Conservation (phyloP, 2,113 vertebrate genomes). For the Pipra filicauda region DNA sequence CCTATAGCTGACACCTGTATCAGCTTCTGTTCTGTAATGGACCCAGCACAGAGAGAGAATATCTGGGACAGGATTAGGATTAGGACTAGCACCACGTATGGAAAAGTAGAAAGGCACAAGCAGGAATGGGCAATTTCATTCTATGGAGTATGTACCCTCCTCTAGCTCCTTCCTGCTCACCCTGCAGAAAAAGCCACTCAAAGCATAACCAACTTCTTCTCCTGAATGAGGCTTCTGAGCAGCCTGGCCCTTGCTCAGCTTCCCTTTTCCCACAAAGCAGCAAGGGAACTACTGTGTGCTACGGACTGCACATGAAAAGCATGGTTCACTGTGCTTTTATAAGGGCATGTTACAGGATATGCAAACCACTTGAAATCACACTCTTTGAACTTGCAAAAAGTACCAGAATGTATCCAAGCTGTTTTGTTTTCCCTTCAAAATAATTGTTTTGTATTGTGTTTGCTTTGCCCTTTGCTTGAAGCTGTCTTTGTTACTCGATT, state of each 20-base stretch:
- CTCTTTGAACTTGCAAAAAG: background rate
- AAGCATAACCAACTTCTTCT: background rate
- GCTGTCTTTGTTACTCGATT: background rate
- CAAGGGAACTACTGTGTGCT: background rate
- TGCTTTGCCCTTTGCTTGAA: background rate
- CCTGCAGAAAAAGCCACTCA: background rate
- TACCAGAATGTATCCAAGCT: background rate
- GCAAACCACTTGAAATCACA: background rate
- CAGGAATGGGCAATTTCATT: background rate
- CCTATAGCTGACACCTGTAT: background rate
- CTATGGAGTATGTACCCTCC: background rate
- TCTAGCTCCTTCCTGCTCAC: background rate
- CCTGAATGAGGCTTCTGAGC: background rate
- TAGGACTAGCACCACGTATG: background rate
- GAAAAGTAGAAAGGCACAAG: background rate
- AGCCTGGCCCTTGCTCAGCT: fast-evolving
- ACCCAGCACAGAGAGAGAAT: background rate
- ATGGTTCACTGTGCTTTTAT: background rate
- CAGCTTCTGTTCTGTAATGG: background rate
- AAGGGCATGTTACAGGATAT: background rate
- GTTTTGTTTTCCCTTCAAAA: background rate
- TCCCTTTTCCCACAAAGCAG: background rate
- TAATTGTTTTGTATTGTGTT: background rate
- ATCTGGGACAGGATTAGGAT: background rate
- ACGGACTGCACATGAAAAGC: background rate